phyloP scores from a whole-genome alignment of 2,113 vertebrate species.

The Bos taurus region DNA sequence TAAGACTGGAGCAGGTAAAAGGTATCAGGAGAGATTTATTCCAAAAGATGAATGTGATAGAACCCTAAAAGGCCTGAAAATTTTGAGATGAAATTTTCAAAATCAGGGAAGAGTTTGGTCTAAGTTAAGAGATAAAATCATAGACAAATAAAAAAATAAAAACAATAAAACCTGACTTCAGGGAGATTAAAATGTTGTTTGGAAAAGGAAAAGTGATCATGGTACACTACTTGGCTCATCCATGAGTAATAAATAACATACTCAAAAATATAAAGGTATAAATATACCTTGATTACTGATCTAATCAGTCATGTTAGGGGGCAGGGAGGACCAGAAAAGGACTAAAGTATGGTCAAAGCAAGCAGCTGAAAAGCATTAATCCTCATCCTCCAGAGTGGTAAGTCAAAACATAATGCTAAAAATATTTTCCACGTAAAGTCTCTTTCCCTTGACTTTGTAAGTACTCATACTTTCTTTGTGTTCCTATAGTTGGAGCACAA shows the following conservation, averaged over 20 bases:
- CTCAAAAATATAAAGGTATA: background rate
- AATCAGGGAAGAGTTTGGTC: background rate
- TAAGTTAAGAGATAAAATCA: background rate
- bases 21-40: background rate
- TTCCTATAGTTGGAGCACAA: background rate
- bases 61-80: background rate
- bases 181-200: background rate
- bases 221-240: background rate
- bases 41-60: background rate
- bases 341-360: background rate
- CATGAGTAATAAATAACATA: background rate
- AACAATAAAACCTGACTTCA: slow-evolving; percentile 5
- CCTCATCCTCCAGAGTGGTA: background rate
- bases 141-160: background rate
- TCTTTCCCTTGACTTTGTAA: background rate
- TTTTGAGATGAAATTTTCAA: background rate
- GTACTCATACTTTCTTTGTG: background rate
- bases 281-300: background rate
- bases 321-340: background rate
- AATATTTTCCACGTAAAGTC: background rate
- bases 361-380: background rate
- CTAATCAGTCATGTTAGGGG: background rate
- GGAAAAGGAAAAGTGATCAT: background rate
- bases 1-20: background rate
- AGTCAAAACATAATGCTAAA: background rate